Base-by-base conservation (phyloP, 2,888 invertebrate genomes). In the Antheraea assamensis region DNA sequence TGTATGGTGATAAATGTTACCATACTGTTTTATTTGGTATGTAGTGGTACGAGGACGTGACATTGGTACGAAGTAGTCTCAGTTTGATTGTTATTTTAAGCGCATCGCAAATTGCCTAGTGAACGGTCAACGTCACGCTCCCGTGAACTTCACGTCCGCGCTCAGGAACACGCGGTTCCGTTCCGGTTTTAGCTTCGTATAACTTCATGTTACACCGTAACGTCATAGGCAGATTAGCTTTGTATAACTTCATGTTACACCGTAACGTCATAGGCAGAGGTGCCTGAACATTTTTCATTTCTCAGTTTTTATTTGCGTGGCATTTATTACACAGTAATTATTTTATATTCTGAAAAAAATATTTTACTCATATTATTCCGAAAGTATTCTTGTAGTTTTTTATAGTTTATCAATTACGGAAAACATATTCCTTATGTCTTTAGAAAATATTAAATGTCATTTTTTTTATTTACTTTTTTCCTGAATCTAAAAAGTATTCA, bases 1-100 rank as follows among this genome's bases (percentile, higher is more conserved):
- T 42, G 42, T 42, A 13, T 42, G 42, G 42, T 42, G 42, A 35
- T 42, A 42, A 42, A 58, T 5, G 61, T 30, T 64, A 30, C 19
- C 10, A 47, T 74, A 72, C 68, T 70, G 73, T 68, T 68, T 1
- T n/a, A n/a, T 3, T 35, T 35, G 2, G 31, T 35, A 35, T 35
- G 35, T 8, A 35, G 21, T 35, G 68, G 19, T 21, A 21, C 3
- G 31, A 68, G 68, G 68, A 68, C 68, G 35, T 68, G 68, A 68
- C 68, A 68, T 68, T 35, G 35, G n/a, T 68, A 35, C 35, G 68
- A 21, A 68, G 3, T 19, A 64, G 61, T 17, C 61, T 35, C 35
- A 31, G 68, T 31, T 35, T n/a, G 35, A 35, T 68, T 68, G 35
- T 68, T 68, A 68, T 68, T 35, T 66, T 30, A 66, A 66, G n/a